These are phyloP conservation scores for Acanthococcus lagerstroemiae DNA, from an alignment of 2,888 invertebrate species.

Conservation along the genomic window DNA sequence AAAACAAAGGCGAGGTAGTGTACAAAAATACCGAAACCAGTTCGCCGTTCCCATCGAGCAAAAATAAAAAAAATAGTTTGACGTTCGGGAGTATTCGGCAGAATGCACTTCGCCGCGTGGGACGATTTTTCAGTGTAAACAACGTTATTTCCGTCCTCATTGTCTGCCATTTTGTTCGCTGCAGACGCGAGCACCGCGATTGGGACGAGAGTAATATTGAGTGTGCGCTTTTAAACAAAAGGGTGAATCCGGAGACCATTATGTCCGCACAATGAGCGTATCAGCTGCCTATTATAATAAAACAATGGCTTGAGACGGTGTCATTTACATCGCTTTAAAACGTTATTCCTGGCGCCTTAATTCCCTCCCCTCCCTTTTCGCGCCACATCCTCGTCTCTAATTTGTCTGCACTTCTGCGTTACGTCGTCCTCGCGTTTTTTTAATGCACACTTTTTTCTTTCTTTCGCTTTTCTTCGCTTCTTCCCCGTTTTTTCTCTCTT, in stretches of 20 bases:
- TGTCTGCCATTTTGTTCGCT: constrained; percentile 18
- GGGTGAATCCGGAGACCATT: constrained; percentile 25
- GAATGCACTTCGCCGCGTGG: too few relatives aligned
- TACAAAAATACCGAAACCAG: too few relatives aligned
- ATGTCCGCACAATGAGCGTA: constrained; percentile 17
- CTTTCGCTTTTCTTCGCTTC: too few relatives aligned
- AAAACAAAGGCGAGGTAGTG: too few relatives aligned
- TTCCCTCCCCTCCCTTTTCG: neutral
- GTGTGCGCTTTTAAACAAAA: constrained; percentile 24
- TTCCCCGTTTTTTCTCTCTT: too few relatives aligned
- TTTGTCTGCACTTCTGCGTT: too few relatives aligned
- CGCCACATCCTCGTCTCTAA: neutral
- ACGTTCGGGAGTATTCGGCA: too few relatives aligned
- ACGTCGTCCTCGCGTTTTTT: too few relatives aligned
- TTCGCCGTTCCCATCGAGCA: too few relatives aligned
- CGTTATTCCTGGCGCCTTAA: constrained; percentile 19
- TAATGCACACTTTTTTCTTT: too few relatives aligned
- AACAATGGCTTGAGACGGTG: constrained; percentile 19
- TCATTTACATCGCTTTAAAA: constrained; percentile 21
- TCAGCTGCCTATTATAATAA: constrained; percentile 25
- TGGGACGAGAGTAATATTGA: constrained; percentile 16
- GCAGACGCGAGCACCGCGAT: neutral
- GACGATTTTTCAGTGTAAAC: too few relatives aligned
- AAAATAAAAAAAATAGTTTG: too few relatives aligned
- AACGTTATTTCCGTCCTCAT: constrained; percentile 6